phyloP scores from a whole-genome alignment of 2,888 invertebrate species.

The Pyrocoelia pectoralis region DNA sequence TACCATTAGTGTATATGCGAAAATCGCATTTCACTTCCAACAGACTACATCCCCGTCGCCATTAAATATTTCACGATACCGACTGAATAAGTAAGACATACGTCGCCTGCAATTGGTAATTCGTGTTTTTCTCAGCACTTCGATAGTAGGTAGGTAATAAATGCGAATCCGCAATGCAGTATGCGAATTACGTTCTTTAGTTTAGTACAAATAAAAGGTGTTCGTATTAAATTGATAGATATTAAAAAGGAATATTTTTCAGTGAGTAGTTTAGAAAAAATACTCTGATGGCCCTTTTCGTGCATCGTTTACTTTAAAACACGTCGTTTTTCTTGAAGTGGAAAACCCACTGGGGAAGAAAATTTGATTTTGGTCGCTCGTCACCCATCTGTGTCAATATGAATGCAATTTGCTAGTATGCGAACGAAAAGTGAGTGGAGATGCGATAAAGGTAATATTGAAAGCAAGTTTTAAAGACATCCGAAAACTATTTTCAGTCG shows the following conservation, averaged over 20 bases:
- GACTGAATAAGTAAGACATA: slow-evolving; percentile 5
- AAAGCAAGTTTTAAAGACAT: slow-evolving; percentile 44
- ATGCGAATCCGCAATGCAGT: slow-evolving; percentile 24
- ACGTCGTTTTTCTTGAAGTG: slow-evolving; percentile 47
- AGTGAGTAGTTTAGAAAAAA: slow-evolving; percentile 27
- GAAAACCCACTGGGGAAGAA: slow-evolving; percentile 46
- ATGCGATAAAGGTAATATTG: slow-evolving; percentile 46
- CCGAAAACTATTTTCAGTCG: slow-evolving; percentile 44
- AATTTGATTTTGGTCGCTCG: slow-evolving; percentile 50
- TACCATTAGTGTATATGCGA: background rate
- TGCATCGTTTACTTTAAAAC: slow-evolving; percentile 45
- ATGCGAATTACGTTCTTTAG: background rate
- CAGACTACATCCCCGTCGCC: background rate
- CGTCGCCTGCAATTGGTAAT: slow-evolving; percentile 28
- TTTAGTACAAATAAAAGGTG: background rate
- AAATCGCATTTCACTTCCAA: slow-evolving; percentile 1
- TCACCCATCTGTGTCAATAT: slow-evolving; percentile 50
- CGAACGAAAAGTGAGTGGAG: slow-evolving; percentile 36
- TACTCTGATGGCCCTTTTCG: slow-evolving; percentile 40
- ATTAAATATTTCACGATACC: slow-evolving; percentile 25
- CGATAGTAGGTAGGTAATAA: slow-evolving; percentile 21
- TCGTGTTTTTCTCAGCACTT: slow-evolving; percentile 26
- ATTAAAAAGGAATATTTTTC: slow-evolving; percentile 26
- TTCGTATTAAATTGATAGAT: background rate
- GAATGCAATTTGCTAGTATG: slow-evolving; percentile 46